Evolutionary conservation across 30 jellyfish, hydroid and myxozoan genomes (phyloP).

Genomic region (Aurelia coerulea): DNA sequence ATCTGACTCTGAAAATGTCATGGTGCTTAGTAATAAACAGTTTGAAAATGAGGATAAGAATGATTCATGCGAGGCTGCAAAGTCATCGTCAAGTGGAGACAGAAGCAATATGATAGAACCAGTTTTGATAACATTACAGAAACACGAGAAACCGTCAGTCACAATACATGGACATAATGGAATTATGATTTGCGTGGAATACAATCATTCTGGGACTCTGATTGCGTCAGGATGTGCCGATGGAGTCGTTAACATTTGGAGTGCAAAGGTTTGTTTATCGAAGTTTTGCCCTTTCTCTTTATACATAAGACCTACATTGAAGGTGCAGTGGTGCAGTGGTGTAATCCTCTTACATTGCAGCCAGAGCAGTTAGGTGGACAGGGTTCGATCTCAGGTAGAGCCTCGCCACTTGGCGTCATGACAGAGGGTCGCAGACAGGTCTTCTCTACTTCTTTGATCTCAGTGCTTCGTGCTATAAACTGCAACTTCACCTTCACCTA

Average conservation of each 20-base stretch:
- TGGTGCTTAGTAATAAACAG: neutral
- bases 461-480: too few relatives aligned
- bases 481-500: too few relatives aligned
- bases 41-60: constrained; percentile 9
- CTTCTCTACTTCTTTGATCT: too few relatives aligned
- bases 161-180: constrained; percentile 55
- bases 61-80: neutral
- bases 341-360: too few relatives aligned
- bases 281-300: too few relatives aligned
- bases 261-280: constrained; percentile 6
- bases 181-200: constrained; percentile 51
- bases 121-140: neutral
- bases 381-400: too few relatives aligned
- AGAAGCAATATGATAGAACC: constrained; percentile 4
- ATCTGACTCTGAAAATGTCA: neutral
- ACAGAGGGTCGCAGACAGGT: too few relatives aligned
- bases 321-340: too few relatives aligned
- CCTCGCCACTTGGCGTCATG: too few relatives aligned
- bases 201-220: constrained; percentile 60
- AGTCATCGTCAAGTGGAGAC: neutral
- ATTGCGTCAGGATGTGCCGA: constrained; percentile 80
- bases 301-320: too few relatives aligned
- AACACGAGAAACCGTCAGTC: constrained; percentile 44
- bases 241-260: constrained; percentile 75
- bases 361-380: too few relatives aligned